These are phyloP conservation scores for Pachliopta kotzebuea DNA, from an alignment of 2,888 invertebrate species.

Conservation along the genomic window DNA sequence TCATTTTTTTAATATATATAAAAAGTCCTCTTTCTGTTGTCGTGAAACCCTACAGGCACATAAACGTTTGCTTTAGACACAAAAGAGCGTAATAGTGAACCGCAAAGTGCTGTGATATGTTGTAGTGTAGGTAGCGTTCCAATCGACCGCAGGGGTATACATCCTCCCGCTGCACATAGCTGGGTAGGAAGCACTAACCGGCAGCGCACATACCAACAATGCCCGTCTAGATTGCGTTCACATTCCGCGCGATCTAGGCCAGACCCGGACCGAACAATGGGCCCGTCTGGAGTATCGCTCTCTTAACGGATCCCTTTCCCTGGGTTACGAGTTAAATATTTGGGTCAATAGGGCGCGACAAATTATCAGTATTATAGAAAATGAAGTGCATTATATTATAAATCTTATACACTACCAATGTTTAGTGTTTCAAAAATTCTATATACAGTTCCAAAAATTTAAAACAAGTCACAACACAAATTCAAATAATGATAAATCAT, in stretches of 20 bases:
- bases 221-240: constrained; percentile 69
- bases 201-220: constrained; percentile 64
- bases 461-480: too few relatives aligned
- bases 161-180: constrained; percentile 33
- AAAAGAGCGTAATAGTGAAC: constrained; percentile 25
- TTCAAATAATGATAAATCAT: too few relatives aligned
- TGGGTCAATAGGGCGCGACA: constrained; percentile 64
- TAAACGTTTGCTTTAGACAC: constrained; percentile 16
- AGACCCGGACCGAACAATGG: constrained; percentile 58
- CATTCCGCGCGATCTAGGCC: constrained; percentile 71
- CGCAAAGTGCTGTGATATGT: constrained; percentile 22
- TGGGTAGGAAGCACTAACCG: constrained; percentile 34
- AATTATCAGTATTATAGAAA: constrained; percentile 51
- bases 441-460: too few relatives aligned
- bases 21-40: not conserved
- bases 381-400: constrained; percentile 14
- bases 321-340: constrained; percentile 62
- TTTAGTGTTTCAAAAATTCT: too few relatives aligned
- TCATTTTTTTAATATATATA: not conserved
- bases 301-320: constrained; percentile 55
- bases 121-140: constrained; percentile 19
- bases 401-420: not conserved
- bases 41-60: constrained; percentile 13
- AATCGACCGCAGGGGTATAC: constrained; percentile 35
- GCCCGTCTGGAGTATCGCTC: constrained; percentile 59